Evolutionary conservation across 2,797 vertebrate genomes (phyloP), one percentile per base, ranked within the genome.

Genomic region (Premnoplex brunnescens): DNA sequence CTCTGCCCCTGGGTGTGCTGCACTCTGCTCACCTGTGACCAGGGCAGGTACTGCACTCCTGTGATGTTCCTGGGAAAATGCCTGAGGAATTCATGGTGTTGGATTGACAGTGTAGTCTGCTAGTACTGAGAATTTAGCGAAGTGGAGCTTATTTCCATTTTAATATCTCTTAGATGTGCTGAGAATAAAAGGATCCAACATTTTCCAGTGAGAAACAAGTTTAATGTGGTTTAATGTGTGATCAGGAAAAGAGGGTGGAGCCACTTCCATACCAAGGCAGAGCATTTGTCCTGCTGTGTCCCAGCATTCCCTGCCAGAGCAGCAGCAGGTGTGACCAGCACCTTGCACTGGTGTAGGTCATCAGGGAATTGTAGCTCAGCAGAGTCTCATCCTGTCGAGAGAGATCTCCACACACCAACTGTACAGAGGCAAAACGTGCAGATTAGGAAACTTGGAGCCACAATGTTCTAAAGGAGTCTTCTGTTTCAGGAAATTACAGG

Each of bases 401-500:
- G 37, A 30, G 20, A 23, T 19, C 36, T 85, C 52, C 16, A 3
- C 9, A 6, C 7, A 6, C 1, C 0, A 16, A 20, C 19, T 32
- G 17, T 2, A 8, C 16, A 22, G 56, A 58, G 39, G 20, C 56
- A 91, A 41, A 82, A 85, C 22, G 49, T 88, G 37, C 54, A 64
- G 32, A 15, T 75, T 66, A 68, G 56, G 73, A 75, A 68, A 60
- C 21, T 10, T 37, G 30, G 44, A 87, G 59, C 21, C 48, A 62
- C 12, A 52, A 63, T 62, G 27, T 44, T 69, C 8, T 59, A n/a
- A 79, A 49, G 37, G 26, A 78, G 26, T 43, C 1, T 9, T 22
- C 43, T 68, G 3, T 69, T 85, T 85, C 68, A 75, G 88, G 85
- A 80, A 88, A 84, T 78, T 18, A 34, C 49, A 81, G n/a, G 22